Base-by-base conservation (phyloP, 2,888 invertebrate genomes). In the Phengaris arion region DNA sequence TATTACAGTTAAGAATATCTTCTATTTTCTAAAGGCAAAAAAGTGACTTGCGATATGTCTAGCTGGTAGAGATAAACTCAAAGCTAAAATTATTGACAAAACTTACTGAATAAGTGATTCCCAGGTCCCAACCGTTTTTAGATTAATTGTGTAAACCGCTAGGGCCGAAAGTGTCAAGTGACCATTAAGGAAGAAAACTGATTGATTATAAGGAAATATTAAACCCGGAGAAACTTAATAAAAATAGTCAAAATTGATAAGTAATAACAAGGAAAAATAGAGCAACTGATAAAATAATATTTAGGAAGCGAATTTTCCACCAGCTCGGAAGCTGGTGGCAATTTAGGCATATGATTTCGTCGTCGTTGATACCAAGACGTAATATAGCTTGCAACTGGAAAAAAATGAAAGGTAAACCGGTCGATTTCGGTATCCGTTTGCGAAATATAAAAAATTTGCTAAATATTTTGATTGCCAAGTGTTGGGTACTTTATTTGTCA, bases 161-260 rank as follows among this genome's bases (percentile, higher is more conserved):
- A 22, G 22, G 59, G 59, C 59, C 22, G 10, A 59, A 59, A 59
- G 22, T 59, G 59, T 64, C 35, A 45, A 64, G 64, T 45, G 6
- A 45, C 5, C 35, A 64, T 35, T 64, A 64, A 45, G 64, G 64
- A 64, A 12, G 22, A 35, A 13, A 45, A 12, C 64, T 64, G 64
- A 64, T 64, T 64, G 64, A 64, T 64, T 64, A 45, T 35, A 64
- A 64, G 35, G 64, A 64, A 45, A 64, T 64, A 64, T 64, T 6
- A 64, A 45, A 45, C 35, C 13, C 64, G 35, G 13, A 13, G 64
- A 64, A 52, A 64, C 45, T 64, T 64, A 64, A 64, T 64, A 45
- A 64, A 64, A 64, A 64, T 64, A 64, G 35, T 45, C 35, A 10
- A 35, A 64, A 64, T 64, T 1, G 6, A 64, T 64, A 64, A 64